These are phyloP conservation scores for Macrocentrus cingulum DNA, from an alignment of 1,140 invertebrate species.

Conservation along the genomic window DNA sequence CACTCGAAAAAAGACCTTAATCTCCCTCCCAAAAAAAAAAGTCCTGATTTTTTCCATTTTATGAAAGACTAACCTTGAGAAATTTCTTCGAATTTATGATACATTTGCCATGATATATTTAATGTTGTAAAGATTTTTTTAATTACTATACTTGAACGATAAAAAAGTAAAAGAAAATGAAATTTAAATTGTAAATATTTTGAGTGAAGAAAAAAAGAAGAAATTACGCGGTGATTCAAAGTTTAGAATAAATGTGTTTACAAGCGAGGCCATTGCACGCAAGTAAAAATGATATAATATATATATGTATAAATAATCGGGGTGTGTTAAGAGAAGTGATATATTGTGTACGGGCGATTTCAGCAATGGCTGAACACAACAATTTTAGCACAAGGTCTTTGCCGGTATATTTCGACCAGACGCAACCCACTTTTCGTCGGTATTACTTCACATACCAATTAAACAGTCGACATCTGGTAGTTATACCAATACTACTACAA, in stretches of 20 bases:
- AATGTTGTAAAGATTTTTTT: neutral
- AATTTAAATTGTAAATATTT: neutral
- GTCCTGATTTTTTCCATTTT: neutral
- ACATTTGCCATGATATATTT: neutral
- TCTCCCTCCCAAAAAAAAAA: constrained; percentile 30
- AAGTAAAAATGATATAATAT: neutral
- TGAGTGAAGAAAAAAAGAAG: neutral
- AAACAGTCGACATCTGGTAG: too few relatives aligned
- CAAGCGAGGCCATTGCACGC: constrained; percentile 16
- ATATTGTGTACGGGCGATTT: constrained; percentile 14
- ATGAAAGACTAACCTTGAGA: constrained; percentile 13
- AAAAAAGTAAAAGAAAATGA: neutral
- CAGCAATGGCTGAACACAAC: constrained; percentile 21
- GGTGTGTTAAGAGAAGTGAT: neutral
- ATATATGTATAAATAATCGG: too few relatives aligned
- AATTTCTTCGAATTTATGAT: constrained; percentile 2
- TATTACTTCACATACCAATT: neutral
- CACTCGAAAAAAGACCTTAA: constrained; percentile 25
- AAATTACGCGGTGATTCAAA: neutral
- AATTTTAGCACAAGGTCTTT: constrained; percentile 32
- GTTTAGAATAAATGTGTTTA: constrained; percentile 11
- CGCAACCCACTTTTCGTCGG: constrained; percentile 29
- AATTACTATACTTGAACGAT: too few relatives aligned
- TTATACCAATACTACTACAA: too few relatives aligned
- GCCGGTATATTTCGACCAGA: constrained; percentile 25